phyloP scores from a whole-genome alignment of 2,113 vertebrate genomes.

The Hippocampus barbouri region DNA sequence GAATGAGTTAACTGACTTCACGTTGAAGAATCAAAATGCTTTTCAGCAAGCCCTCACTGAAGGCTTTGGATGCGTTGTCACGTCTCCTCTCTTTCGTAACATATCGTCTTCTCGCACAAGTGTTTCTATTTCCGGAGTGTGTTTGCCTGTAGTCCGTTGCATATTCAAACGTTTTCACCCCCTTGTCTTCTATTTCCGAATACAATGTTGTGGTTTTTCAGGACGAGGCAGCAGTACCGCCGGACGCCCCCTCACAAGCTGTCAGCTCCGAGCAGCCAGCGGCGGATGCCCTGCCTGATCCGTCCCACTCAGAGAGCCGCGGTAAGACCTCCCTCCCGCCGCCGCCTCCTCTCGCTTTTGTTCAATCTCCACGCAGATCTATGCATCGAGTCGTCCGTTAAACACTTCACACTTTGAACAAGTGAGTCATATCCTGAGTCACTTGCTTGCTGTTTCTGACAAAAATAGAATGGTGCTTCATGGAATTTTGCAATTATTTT shows the following conservation, averaged over 20 bases:
- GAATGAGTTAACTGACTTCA: too few species aligned
- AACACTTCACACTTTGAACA: neutral
- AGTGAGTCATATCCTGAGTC: slow-evolving; percentile 44
- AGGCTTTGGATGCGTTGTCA: slow-evolving; percentile 25
- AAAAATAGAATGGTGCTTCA: neutral
- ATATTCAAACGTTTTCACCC: slow-evolving; percentile 30
- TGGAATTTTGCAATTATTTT: too few species aligned
- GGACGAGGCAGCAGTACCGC: slow-evolving; percentile 44
- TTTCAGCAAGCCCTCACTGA: slow-evolving; percentile 18
- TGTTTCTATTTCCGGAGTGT: slow-evolving; percentile 18
- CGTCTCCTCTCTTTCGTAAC: slow-evolving; percentile 7
- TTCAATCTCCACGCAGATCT: neutral
- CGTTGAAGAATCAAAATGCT: neutral
- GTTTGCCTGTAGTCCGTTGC: slow-evolving; percentile 17
- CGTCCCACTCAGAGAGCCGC: slow-evolving; percentile 60
- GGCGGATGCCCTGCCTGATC: slow-evolving; percentile 50
- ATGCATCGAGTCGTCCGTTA: slow-evolving; percentile 14
- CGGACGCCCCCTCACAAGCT: slow-evolving; percentile 67
- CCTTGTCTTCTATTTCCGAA: slow-evolving; percentile 17
- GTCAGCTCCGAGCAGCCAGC: slow-evolving; percentile 43
- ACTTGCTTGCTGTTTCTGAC: slow-evolving; percentile 21
- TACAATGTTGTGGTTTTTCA: slow-evolving; percentile 27
- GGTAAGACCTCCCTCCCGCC: slow-evolving; percentile 48
- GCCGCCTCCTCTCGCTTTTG: slow-evolving; percentile 2
- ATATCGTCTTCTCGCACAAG: neutral